Conservation (phyloP, 2,888 invertebrate species). For the Lasioglossum figueresi region DNA sequence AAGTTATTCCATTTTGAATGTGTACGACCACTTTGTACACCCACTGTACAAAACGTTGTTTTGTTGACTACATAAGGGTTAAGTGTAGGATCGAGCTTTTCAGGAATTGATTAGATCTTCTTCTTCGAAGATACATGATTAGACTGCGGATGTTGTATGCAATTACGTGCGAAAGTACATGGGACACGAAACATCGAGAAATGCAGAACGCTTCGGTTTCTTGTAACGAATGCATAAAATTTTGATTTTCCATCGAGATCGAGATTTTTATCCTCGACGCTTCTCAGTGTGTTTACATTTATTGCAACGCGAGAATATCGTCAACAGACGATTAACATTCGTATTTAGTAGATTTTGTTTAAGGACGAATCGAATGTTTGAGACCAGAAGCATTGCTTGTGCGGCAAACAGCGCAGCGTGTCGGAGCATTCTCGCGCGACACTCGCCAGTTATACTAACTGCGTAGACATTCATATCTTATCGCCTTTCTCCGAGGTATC, state of each 20-base stretch:
- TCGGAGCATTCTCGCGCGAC: not conserved
- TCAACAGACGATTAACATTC: too few species aligned
- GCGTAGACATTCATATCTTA: constrained; percentile 56
- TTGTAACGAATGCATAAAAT: not conserved
- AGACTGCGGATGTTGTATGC: not conserved
- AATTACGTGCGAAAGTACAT: not conserved
- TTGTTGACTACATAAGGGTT: too few species aligned
- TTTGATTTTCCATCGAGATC: not conserved
- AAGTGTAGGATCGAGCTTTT: too few species aligned
- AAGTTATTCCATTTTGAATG: too few species aligned
- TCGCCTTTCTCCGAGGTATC: constrained; percentile 30
- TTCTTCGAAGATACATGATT: too few species aligned
- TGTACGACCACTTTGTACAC: too few species aligned
- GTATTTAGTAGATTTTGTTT: too few species aligned
- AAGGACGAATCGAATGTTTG: not conserved
- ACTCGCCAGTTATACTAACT: constrained; percentile 40
- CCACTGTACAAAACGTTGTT: too few species aligned
- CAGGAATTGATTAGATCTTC: too few species aligned
- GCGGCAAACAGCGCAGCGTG: constrained; percentile 16
- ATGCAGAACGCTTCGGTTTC: not conserved
- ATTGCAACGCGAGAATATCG: too few species aligned
- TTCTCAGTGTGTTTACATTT: too few species aligned
- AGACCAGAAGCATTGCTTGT: not conserved
- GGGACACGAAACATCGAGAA: not conserved
- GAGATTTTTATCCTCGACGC: too few species aligned